Percentiles rank a stretch among this genome's conserved stretches.
Conservation (phyloP, 64 coral and sea anemone genomes). For the Platygyra sinensis region DNA sequence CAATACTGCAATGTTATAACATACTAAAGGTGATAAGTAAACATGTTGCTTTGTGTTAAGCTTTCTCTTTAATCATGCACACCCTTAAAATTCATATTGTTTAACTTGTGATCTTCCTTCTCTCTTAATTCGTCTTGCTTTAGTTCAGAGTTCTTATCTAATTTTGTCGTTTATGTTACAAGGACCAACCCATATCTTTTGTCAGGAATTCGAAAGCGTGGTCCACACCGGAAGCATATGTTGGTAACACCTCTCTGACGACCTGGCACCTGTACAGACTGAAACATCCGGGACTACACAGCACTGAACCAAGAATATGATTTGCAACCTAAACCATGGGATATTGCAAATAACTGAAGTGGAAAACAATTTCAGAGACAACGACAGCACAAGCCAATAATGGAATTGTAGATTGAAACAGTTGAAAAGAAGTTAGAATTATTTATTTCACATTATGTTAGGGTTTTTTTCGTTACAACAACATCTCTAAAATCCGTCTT, state of each 20-base stretch:
- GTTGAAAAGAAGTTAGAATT: too few relatives aligned
- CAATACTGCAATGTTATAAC: too few relatives aligned
- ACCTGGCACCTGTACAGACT: slow-evolving; percentile 83
- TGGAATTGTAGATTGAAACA: too few relatives aligned
- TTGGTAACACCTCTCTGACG: slow-evolving; percentile 72
- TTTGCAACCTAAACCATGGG: slow-evolving; percentile 72
- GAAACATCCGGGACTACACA: slow-evolving; percentile 95
- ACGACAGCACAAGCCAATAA: too few relatives aligned
- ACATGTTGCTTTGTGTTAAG: too few relatives aligned
- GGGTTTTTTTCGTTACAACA: too few relatives aligned
- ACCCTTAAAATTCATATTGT: neutral
- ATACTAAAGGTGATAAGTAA: too few relatives aligned
- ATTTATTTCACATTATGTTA: too few relatives aligned
- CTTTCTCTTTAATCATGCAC: too few relatives aligned
- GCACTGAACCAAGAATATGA: slow-evolving; percentile 89
- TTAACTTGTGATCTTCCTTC: neutral
- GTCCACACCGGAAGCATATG: slow-evolving; percentile 63
- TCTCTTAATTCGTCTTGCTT: too few relatives aligned
- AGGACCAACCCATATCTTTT: slow-evolving; percentile 84
- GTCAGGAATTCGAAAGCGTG: slow-evolving; percentile 89
- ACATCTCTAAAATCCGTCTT: too few relatives aligned
- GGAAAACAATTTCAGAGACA: too few relatives aligned
- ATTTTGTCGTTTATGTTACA: neutral
- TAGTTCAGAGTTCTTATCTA: neutral
- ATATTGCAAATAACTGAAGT: neutral